phyloP scores from a whole-genome alignment of 2,888 invertebrate genomes.

The Pseudanteris insignis region DNA sequence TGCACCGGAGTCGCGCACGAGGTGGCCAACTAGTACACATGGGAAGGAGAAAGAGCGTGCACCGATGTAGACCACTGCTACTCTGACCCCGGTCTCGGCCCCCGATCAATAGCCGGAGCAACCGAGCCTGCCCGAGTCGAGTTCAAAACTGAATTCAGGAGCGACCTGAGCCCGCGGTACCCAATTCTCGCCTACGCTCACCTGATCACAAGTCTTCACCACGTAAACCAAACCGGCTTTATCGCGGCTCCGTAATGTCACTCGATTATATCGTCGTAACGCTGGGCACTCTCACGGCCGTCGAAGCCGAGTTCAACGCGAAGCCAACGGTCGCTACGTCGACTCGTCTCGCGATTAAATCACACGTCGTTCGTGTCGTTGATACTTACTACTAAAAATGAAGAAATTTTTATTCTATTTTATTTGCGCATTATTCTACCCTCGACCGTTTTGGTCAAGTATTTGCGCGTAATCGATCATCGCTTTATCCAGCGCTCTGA shows the following conservation, averaged over 20 bases:
- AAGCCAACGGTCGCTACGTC: too few relatives aligned
- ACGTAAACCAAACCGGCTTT: neutral
- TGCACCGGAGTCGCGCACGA: conserved; percentile 12
- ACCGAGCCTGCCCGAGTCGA: conserved; percentile 58
- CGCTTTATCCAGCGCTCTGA: too few relatives aligned
- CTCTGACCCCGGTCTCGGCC: conserved; percentile 65
- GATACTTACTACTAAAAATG: too few relatives aligned
- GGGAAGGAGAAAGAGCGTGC: conserved; percentile 45
- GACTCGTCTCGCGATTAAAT: too few relatives aligned
- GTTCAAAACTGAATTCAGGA: conserved; percentile 50
- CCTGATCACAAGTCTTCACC: neutral
- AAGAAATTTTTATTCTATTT: too few relatives aligned
- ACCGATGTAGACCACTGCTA: conserved; percentile 63
- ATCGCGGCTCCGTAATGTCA: neutral
- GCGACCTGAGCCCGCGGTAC: conserved; percentile 47
- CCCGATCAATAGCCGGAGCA: conserved; percentile 64
- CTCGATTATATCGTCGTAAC: neutral
- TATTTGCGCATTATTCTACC: too few relatives aligned
- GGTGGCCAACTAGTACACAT: conserved; percentile 34
- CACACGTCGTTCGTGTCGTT: too few relatives aligned
- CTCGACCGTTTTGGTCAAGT: too few relatives aligned
- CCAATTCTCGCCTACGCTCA: conserved; percentile 28
- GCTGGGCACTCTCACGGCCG: neutral
- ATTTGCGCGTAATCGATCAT: too few relatives aligned
- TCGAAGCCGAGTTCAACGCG: too few relatives aligned